Percentiles rank a stretch among this genome's conserved stretches.
Conservation (phyloP, 2,888 invertebrate genomes). For the Alsophila aescularia region DNA sequence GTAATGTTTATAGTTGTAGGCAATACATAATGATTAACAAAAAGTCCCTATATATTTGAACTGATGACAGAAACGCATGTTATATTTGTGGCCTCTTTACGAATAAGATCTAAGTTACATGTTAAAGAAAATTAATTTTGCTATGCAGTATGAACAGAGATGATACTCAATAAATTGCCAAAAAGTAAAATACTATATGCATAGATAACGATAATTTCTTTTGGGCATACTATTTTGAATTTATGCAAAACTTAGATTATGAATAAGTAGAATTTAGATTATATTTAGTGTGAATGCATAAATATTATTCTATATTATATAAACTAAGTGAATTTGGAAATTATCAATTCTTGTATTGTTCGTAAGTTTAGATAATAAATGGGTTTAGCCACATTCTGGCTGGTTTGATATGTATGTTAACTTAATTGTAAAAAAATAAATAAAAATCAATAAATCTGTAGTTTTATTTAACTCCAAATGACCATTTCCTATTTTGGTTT, state of each 20-base stretch:
- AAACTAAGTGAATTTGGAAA: slow-evolving; percentile 83
- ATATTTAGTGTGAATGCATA: slow-evolving; percentile 84
- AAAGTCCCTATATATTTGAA: slow-evolving; percentile 84
- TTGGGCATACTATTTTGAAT: slow-evolving; percentile 85
- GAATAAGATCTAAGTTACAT: slow-evolving; percentile 84
- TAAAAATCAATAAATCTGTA: slow-evolving; percentile 67
- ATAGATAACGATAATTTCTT: slow-evolving; percentile 85
- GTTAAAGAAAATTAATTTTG: slow-evolving; percentile 84
- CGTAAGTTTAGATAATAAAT: slow-evolving; percentile 85
- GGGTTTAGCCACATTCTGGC: slow-evolving; percentile 85
- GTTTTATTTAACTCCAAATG: slow-evolving; percentile 65
- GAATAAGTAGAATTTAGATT: slow-evolving; percentile 83
- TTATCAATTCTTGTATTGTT: slow-evolving; percentile 85
- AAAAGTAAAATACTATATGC: slow-evolving; percentile 84
- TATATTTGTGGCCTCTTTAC: slow-evolving; percentile 85
- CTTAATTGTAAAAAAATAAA: slow-evolving; percentile 82
- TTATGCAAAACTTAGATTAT: slow-evolving; percentile 84
- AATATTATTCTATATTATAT: slow-evolving; percentile 81
- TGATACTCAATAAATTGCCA: slow-evolving; percentile 86
- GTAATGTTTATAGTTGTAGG: slow-evolving; percentile 80
- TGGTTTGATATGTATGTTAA: slow-evolving; percentile 85
- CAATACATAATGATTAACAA: slow-evolving; percentile 82
- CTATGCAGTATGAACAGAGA: slow-evolving; percentile 80
- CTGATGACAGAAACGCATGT: slow-evolving; percentile 84
- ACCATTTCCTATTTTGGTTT: not conserved